Evolutionary conservation across 2,113 vertebrate species (phyloP).

Genomic region (Hemiscyllium ocellatum): DNA sequence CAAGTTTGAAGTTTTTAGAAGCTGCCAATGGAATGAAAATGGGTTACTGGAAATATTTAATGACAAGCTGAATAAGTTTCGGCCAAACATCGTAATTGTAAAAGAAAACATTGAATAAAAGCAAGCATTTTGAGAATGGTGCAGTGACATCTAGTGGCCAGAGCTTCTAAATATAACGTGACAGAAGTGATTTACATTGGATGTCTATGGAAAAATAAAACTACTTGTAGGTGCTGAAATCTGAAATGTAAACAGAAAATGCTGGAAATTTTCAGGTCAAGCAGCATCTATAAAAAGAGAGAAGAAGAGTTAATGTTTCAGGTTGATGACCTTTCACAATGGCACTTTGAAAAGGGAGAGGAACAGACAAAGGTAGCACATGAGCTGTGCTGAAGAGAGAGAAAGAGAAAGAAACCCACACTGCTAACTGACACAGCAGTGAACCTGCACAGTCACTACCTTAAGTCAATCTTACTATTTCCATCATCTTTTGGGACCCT

Average conservation of each 20-base stretch:
- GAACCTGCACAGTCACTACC: too few species aligned
- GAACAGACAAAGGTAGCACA: too few species aligned
- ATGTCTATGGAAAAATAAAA: background rate
- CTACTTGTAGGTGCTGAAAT: background rate
- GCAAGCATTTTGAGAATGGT: background rate
- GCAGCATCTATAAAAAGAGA: background rate
- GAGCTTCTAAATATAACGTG: background rate
- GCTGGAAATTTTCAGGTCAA: background rate
- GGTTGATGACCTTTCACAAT: background rate
- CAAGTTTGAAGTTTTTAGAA: background rate
- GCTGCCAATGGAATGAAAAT: background rate
- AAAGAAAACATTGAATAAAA: background rate
- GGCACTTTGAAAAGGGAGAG: too few species aligned
- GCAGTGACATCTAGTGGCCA: background rate
- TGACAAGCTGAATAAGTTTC: background rate
- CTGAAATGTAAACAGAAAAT: background rate
- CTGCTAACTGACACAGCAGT: too few species aligned
- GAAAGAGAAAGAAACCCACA: too few species aligned
- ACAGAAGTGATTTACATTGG: background rate
- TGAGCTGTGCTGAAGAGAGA: too few species aligned
- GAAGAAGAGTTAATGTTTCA: background rate
- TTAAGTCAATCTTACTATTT: too few species aligned
- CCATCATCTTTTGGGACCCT: background rate
- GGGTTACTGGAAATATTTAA: background rate
- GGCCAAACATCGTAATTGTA: background rate